phyloP scores from a whole-genome alignment of 1,140 invertebrate species.

The Lerema accius region DNA sequence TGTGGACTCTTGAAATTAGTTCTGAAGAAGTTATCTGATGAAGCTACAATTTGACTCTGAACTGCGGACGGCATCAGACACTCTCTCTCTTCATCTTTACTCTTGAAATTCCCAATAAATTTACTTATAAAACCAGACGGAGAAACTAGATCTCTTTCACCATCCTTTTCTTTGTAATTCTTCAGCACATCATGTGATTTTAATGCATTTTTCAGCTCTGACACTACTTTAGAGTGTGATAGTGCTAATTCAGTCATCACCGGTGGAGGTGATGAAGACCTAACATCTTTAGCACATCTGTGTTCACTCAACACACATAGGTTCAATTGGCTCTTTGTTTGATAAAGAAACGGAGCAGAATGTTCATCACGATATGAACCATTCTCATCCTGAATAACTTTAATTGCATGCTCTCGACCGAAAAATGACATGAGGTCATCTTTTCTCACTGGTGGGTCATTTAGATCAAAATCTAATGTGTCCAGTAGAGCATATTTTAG shows the following conservation, averaged over 20 bases:
- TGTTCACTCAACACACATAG: conserved; percentile 81
- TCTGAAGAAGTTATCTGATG: conserved; percentile 78
- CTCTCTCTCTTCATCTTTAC: conserved; percentile 72
- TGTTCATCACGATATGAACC: conserved; percentile 88
- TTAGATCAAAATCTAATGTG: conserved; percentile 67
- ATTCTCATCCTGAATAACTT: conserved; percentile 82
- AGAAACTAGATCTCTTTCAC: conserved; percentile 56
- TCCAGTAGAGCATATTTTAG: conserved; percentile 86
- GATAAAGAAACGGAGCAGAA: conserved; percentile 90
- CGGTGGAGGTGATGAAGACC: conserved; percentile 57
- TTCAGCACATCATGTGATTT: conserved; percentile 73
- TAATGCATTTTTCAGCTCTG: conserved; percentile 76
- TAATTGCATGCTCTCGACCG: conserved; percentile 76
- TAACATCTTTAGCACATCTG: conserved; percentile 50
- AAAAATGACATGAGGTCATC: conserved; percentile 79
- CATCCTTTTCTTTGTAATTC: conserved; percentile 54
- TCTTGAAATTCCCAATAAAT: conserved; percentile 77
- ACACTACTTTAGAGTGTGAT: conserved; percentile 78
- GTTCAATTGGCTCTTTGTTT: conserved; percentile 90
- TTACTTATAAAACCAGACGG: conserved; percentile 74
- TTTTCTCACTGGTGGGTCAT: conserved; percentile 68
- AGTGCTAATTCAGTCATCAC: conserved; percentile 70
- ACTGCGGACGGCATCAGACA: conserved; percentile 59
- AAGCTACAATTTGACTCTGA: conserved; percentile 73
- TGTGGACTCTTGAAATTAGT: conserved; percentile 75